A percentile compares a stretch with the other conserved stretches of the same genome.
These are phyloP conservation scores for Octonoba sinensis DNA, from an alignment of 2,888 invertebrate species.

Conservation along the genomic window DNA sequence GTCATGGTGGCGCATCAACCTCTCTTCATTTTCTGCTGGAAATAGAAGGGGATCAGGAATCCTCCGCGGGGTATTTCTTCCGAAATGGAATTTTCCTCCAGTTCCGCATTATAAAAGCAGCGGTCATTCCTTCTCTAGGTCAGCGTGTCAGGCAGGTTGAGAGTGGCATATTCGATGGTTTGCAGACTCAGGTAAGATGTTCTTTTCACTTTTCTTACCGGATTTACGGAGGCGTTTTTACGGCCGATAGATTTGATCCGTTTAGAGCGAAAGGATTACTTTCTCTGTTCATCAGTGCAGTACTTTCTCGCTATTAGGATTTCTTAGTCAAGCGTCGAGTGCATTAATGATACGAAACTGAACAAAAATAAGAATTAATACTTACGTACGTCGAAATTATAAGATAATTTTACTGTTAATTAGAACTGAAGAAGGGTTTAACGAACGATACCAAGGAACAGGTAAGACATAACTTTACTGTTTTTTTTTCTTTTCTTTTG, in stretches of 20 bases:
- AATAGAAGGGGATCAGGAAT: background rate
- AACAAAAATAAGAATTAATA: too few relatives aligned
- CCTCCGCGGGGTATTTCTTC: background rate
- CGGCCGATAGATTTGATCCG: background rate
- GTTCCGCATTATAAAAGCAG: constrained; percentile 57
- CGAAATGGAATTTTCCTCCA: constrained; percentile 22
- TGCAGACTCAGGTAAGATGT: constrained; percentile 17
- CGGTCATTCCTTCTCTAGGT: constrained; percentile 35
- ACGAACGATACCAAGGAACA: too few relatives aligned
- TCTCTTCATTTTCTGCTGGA: background rate
- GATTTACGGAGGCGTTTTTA: constrained; percentile 17
- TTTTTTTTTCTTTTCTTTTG: too few relatives aligned
- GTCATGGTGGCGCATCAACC: constrained; percentile 18
- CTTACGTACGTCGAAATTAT: too few relatives aligned
- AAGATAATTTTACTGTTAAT: too few relatives aligned
- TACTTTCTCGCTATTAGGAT: too few relatives aligned
- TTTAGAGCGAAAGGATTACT: background rate
- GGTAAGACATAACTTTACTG: too few relatives aligned
- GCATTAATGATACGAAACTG: too few relatives aligned
- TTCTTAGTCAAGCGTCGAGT: too few relatives aligned
- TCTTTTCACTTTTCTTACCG: constrained; percentile 53
- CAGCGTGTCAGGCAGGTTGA: constrained; percentile 49
- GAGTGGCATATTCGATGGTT: constrained; percentile 25
- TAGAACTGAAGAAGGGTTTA: too few relatives aligned
- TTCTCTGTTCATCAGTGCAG: background rate